Evolutionary conservation across 2,113 vertebrate genomes (phyloP), one percentile per base, ranked within the genome.

Genomic region (Leucopsar rothschildi): DNA sequence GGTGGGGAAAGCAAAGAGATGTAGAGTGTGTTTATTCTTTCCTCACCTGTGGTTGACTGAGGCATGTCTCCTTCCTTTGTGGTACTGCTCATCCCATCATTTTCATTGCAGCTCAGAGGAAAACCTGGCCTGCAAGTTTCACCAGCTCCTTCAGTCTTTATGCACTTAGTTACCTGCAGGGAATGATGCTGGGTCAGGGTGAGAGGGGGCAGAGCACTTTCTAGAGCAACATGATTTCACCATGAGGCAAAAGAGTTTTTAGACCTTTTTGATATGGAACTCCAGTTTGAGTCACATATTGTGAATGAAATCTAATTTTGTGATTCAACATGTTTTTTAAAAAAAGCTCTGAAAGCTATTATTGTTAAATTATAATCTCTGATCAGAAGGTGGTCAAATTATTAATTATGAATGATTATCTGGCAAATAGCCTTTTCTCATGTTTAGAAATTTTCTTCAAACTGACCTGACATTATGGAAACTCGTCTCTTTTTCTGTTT

Each of bases 21-120:
- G 31, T 31, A 29, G 18, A 24, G 24, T 0, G 0, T 33, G 8
- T 31, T 87, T n/a, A 5, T 28, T 18, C 0, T 69, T 70, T 27
- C 3, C 0, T 72, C 59, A 14, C 44, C 70, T 70, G 6, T 82
- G 29, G 9, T 5, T 47, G 52, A 6, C 5, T 39, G 59, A 69
- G 28, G 8, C 18, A 2, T 9, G 7, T 50, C 33, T 93, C 39
- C 2, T 31, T 61, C 47, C 69, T 57, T 29, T 50, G 55, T 50
- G 35, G 8, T 50, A 1, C 77, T 78, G 60, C 78, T 85, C 28
- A 45, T 42, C 40, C 57, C 66, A 39, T 60, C 10, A 4, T 37
- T 63, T n/a, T 53, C 31, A 7, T 28, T 79, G 10, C 44, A 82
- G 40, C 52, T 70, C 35, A 40, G 17, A 40, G 56, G 18, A 71